Evolutionary conservation across 2,113 vertebrate genomes (phyloP).

Genomic region (Alectura lathami): DNA sequence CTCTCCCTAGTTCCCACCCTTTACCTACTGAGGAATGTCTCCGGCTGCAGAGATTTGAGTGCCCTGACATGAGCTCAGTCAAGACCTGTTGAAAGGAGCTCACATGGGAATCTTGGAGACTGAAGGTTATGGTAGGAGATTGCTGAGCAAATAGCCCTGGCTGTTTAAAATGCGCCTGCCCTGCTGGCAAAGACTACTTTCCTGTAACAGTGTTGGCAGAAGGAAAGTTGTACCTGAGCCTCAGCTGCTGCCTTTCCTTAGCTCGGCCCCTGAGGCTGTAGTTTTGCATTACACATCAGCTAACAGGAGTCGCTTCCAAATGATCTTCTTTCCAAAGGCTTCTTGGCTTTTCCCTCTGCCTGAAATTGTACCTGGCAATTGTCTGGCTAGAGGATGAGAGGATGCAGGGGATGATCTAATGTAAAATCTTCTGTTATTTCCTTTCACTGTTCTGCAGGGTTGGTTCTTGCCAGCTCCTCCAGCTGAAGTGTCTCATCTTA

Average conservation of each 20-base stretch:
- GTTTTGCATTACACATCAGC: background rate
- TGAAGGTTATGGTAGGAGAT: background rate
- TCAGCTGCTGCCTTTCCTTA: background rate
- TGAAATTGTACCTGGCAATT: background rate
- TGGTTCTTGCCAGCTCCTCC: background rate
- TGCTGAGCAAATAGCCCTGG: background rate
- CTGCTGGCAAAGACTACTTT: background rate
- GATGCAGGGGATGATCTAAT: background rate
- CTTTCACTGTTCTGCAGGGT: background rate
- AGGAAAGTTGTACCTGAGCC: accelerated
- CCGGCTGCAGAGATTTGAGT: background rate
- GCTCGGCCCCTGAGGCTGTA: background rate
- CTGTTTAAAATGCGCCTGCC: background rate
- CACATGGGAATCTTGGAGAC: background rate
- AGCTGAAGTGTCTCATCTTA: background rate
- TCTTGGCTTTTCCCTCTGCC: background rate
- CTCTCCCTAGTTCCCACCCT: background rate
- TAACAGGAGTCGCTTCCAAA: background rate
- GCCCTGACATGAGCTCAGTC: background rate
- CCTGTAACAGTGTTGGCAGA: background rate
- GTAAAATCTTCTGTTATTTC: background rate
- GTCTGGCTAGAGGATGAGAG: background rate
- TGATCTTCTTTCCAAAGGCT: background rate
- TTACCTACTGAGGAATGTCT: background rate
- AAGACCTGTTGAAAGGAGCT: background rate